Evolutionary conservation across 2,888 invertebrate species (phyloP).

Genomic region (Agrotis segetum): DNA sequence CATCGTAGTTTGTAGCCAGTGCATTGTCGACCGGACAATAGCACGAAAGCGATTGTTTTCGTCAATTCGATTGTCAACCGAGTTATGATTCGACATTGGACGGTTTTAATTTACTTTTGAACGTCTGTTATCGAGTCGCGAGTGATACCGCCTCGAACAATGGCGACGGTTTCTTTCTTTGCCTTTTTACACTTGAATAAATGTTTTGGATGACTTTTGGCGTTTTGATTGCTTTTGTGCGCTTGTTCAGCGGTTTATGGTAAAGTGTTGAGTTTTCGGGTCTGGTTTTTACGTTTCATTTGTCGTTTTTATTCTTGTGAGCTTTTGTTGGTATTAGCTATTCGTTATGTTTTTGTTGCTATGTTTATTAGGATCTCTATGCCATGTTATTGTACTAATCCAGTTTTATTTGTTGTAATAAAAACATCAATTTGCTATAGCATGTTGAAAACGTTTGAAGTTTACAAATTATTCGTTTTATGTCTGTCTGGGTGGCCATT

Average conservation of each 20-base stretch:
- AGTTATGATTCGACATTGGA: slow-evolving; percentile 65
- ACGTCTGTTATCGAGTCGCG: slow-evolving; percentile 49
- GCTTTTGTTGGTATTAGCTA: background rate
- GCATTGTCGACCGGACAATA: slow-evolving; percentile 66
- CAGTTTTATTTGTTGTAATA: slow-evolving; percentile 25
- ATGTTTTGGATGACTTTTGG: slow-evolving; percentile 40
- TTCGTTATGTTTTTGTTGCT: background rate
- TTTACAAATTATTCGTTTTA: slow-evolving; percentile 43
- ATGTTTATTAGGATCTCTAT: background rate
- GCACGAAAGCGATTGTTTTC: slow-evolving; percentile 64
- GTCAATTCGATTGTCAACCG: slow-evolving; percentile 67
- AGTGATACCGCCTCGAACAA: slow-evolving; percentile 52
- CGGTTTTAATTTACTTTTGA: slow-evolving; percentile 64
- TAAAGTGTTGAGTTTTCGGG: slow-evolving; percentile 12
- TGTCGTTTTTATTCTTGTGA: slow-evolving; percentile 11
- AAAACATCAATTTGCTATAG: slow-evolving; percentile 28
- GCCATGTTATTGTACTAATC: slow-evolving; percentile 13
- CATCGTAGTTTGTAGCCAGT: slow-evolving; percentile 62
- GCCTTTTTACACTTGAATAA: slow-evolving; percentile 60
- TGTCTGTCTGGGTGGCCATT: slow-evolving; percentile 44
- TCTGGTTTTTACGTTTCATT: slow-evolving; percentile 19
- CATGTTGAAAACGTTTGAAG: slow-evolving; percentile 33
- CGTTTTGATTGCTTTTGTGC: slow-evolving; percentile 56
- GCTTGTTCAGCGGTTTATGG: slow-evolving; percentile 27
- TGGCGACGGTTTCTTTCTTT: slow-evolving; percentile 27